phyloP scores from a whole-genome alignment of 2,113 vertebrate genomes.

The Leucoraja erinaceus region DNA sequence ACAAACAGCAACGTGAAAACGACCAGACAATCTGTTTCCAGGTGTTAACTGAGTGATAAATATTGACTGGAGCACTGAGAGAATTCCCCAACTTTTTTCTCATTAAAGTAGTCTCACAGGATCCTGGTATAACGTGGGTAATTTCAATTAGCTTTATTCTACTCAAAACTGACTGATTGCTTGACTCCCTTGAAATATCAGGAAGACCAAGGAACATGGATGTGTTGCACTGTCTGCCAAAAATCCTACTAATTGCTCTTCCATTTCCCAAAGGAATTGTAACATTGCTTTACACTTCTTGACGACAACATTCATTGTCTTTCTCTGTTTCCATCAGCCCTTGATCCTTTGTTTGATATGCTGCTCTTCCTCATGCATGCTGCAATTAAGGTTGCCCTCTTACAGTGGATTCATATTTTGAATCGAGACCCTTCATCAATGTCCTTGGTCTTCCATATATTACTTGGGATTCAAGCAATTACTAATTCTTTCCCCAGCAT shows the following conservation, averaged over 20 bases:
- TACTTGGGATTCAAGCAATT: too few relatives aligned
- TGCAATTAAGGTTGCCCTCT: neutral
- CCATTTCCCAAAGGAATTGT: neutral
- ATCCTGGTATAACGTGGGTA: neutral
- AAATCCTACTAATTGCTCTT: neutral
- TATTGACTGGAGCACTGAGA: neutral
- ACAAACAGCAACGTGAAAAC: neutral
- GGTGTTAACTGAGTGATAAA: neutral
- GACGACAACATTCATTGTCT: neutral
- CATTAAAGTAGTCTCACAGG: neutral
- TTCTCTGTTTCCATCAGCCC: neutral
- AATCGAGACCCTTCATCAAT: too few relatives aligned
- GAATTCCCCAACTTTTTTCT: neutral
- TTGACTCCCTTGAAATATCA: neutral
- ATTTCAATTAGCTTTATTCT: neutral
- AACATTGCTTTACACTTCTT: neutral
- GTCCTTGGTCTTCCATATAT: too few relatives aligned
- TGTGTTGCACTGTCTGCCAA: too few relatives aligned
- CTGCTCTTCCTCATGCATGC: neutral
- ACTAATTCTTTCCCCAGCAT: neutral
- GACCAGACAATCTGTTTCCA: neutral
- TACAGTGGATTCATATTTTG: neutral
- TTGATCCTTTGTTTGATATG: neutral
- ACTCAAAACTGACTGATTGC: neutral
- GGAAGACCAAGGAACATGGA: neutral